Evolutionary conservation across 35 echinoderm and acorn worm species (phyloP).

Genomic region (Heliocidaris erythrogramma): DNA sequence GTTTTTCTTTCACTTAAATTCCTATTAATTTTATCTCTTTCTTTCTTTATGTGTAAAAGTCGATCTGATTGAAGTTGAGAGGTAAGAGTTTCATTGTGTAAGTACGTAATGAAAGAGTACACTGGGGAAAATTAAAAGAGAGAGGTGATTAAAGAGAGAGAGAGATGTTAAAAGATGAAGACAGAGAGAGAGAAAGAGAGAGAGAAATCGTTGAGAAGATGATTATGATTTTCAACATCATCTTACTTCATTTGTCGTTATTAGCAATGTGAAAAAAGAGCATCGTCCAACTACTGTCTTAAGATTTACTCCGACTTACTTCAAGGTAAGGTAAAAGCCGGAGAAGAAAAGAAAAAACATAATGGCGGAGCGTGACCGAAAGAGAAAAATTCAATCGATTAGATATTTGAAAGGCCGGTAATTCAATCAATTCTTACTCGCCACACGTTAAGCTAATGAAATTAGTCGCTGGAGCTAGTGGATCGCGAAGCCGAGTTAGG

Average conservation of each 20-base stretch:
- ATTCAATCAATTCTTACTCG: slow-evolving; percentile 54
- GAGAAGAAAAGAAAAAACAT: slow-evolving; percentile 28
- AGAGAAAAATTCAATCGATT: slow-evolving; percentile 53
- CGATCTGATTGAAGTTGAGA: no score
- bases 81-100: no score
- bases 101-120: no score
- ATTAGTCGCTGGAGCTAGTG: slow-evolving; percentile 39
- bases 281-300: slow-evolving; percentile 23
- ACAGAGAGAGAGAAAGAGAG: background rate
- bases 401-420: slow-evolving; percentile 51
- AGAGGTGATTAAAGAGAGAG: no score
- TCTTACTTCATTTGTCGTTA: slow-evolving; percentile 17
- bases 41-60: no score
- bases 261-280: slow-evolving; percentile 15
- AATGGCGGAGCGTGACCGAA: slow-evolving; percentile 49
- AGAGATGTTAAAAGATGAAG: background rate
- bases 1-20: no score
- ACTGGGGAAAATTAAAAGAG: background rate
- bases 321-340: background rate
- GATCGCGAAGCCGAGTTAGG: background rate
- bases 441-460: slow-evolving; percentile 56
- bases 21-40: no score
- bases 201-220: background rate
- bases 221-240: slow-evolving; percentile 16
- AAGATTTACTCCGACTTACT: background rate